These are phyloP conservation scores for Andricus grossulariae DNA, from an alignment of 1,140 invertebrate species.

Conservation along the genomic window DNA sequence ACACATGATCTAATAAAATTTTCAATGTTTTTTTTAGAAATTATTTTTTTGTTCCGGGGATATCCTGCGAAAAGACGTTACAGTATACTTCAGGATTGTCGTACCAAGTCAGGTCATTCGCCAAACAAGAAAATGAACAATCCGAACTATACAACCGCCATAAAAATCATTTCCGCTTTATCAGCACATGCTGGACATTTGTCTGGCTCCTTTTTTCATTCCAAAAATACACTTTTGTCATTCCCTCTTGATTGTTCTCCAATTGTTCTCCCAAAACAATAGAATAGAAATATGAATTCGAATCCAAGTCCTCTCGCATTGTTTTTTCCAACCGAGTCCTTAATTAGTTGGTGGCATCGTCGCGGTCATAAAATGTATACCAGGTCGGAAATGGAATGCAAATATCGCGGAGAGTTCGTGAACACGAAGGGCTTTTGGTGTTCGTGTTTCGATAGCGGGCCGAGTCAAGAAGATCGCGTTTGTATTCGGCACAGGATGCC, in stretches of 20 bases:
- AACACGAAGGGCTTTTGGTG: not conserved
- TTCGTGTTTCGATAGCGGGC: not conserved
- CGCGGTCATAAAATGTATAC: conserved; percentile 22
- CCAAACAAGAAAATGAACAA: not conserved
- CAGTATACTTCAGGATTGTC: too few species aligned
- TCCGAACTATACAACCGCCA: not conserved
- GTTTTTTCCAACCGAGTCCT: conserved; percentile 3
- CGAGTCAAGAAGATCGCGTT: conserved; percentile 21
- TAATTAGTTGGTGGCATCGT: conserved; percentile 24
- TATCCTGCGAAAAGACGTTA: too few species aligned
- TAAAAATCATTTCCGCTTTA: not conserved
- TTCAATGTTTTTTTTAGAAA: too few species aligned
- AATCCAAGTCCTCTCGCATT: not conserved
- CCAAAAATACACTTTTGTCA: not conserved
- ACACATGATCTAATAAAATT: too few species aligned
- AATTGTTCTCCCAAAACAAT: not conserved
- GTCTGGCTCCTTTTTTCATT: too few species aligned
- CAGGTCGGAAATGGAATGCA: conserved; percentile 29
- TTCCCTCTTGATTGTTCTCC: not conserved
- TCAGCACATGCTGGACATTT: too few species aligned
- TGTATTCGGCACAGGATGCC: conserved; percentile 5
- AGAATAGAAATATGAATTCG: conserved; percentile 4
- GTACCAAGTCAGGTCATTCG: too few species aligned
- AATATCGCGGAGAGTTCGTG: conserved; percentile 7
- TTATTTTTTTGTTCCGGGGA: too few species aligned